Base-by-base conservation (phyloP, 2,797 vertebrate genomes). In the Sparus aurata region DNA sequence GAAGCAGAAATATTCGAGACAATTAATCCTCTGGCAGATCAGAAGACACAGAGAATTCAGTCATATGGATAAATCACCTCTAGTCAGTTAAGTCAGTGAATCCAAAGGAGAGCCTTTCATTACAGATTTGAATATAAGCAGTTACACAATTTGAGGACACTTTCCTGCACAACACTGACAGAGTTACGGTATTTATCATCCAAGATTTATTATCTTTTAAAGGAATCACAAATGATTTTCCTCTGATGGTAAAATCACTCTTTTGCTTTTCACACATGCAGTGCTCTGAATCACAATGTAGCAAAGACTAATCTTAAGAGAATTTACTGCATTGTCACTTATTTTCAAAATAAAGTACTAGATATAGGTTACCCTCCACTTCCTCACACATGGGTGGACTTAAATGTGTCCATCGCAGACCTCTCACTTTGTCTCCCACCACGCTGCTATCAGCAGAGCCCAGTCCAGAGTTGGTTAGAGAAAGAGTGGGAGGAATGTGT, bases 391-490 rank as follows among this genome's bases (percentile, higher is more conserved):
- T 71, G 27, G 71, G 30, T 86, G 74, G 60, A 85, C 83, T 87
- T 74, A 69, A 62, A 67, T 76, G 45, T 53, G 77, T 82, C 75
- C 75, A 67, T 55, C 18, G 49, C 27, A 85, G 80, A 80, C 66
- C 75, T 79, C 90, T 88, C 86, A 89, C 79, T 87, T 77, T 69
- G 68, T 83, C 92, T 88, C 84, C 75, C 82, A 83, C 68, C 62
- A 69, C 73, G 63, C 85, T 79, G 68, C 87, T 5, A 72, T 77
- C 68, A 86, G 85, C 77, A 84, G 81, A 79, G 83, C 79, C 63
- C 75, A 90, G 91, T 93, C 89, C 83, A 79, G 74, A 83, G 73
- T 82, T 87, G 89, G 84, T 79, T 66, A 74, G 82, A 92, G 87
- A 90, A 73, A 83, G 89, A 90, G 87, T 82, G 81, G 70, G 87